Conservation (phyloP, 2,113 vertebrate genomes). For the Nettapus auritus region DNA sequence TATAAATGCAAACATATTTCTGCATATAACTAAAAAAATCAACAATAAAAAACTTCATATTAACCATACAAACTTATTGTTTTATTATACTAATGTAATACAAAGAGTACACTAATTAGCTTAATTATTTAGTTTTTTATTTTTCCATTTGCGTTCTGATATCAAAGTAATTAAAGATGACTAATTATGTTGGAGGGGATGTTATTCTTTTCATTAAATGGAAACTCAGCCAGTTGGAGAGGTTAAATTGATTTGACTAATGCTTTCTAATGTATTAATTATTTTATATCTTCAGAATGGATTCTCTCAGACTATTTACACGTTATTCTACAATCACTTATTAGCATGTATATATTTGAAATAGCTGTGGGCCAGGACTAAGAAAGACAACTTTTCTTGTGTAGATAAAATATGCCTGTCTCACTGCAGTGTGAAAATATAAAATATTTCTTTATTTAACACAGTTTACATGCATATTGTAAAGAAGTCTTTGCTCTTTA, state of each 20-base stretch:
- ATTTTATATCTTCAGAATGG: not conserved
- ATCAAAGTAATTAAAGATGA: not conserved
- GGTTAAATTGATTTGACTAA: not conserved
- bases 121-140: not conserved
- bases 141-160: not conserved
- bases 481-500: not conserved
- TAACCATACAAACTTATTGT: not conserved
- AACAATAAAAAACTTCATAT: not conserved
- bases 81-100: not conserved
- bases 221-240: not conserved
- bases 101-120: not conserved
- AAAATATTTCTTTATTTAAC: not conserved
- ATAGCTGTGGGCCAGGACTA: not conserved
- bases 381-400: not conserved
- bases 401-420: not conserved
- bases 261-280: not conserved
- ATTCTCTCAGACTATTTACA: not conserved
- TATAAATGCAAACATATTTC: not conserved
- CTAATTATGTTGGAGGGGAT: not conserved
- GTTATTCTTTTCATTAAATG: not conserved
- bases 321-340: not conserved
- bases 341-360: not conserved
- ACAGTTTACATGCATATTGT: rapidly evolving
- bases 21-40: rapidly evolving
- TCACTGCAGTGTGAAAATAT: not conserved